A percentile compares a stretch with the other conserved stretches of the same genome.
Conservation (phyloP, 2,113 vertebrate genomes). For the Hippoglossus stenolepis region DNA sequence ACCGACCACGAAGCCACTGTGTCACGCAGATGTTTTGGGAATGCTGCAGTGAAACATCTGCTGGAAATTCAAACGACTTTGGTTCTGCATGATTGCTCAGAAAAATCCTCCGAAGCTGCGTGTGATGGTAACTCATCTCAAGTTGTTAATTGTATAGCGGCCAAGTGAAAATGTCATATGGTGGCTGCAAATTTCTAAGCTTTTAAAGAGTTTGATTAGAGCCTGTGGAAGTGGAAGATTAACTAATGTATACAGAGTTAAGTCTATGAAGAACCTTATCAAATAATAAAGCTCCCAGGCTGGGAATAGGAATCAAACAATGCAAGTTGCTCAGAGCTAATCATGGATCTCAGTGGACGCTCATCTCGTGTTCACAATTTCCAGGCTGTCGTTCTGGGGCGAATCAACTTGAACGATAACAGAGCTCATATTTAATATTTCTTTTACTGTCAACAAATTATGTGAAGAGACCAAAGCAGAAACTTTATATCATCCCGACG, state of each 20-base stretch:
- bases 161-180: conserved; percentile 31
- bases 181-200: conserved; percentile 19
- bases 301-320: conserved; percentile 41
- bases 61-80: conserved; percentile 57
- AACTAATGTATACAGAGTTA: conserved; percentile 26
- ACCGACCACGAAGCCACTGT: conserved; percentile 21
- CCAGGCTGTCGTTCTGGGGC: neutral
- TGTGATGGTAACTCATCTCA: conserved; percentile 28
- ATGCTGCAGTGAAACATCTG: conserved; percentile 35
- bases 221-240: conserved; percentile 45
- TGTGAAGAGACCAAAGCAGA: neutral
- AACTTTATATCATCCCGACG: neutral
- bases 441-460: neutral
- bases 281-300: conserved; percentile 47
- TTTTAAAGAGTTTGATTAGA: conserved; percentile 35
- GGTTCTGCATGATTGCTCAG: conserved; percentile 23
- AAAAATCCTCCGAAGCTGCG: conserved; percentile 9
- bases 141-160: conserved; percentile 45
- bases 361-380: conserved; percentile 5
- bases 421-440: neutral
- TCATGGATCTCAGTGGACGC: neutral
- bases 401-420: neutral
- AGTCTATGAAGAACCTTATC: conserved; percentile 48
- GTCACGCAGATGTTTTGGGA: neutral
- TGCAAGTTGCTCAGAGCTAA: conserved; percentile 16